A percentile compares a stretch with the other conserved stretches of the same genome.
phyloP scores from a whole-genome alignment of 2,113 vertebrate species.

The Hiodon alosoides region DNA sequence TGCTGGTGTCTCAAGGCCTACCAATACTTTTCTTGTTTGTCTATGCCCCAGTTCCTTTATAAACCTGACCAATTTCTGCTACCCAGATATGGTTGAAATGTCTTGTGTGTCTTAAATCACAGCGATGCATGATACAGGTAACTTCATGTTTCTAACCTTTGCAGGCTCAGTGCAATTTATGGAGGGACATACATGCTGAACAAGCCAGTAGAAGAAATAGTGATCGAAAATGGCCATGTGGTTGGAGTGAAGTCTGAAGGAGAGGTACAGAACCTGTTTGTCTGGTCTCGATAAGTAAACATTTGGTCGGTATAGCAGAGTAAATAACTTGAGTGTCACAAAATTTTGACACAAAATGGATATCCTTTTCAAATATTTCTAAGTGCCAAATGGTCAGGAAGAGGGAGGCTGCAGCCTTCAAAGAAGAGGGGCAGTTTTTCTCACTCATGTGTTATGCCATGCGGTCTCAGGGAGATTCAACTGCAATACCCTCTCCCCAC shows the following conservation, averaged over 20 bases:
- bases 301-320: too few species aligned
- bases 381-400: too few species aligned
- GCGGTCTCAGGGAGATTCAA: too few species aligned
- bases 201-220: slow-evolving; percentile 84
- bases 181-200: slow-evolving; percentile 91
- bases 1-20: too few species aligned
- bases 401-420: too few species aligned
- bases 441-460: too few species aligned
- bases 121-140: background rate
- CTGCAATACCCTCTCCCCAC: background rate
- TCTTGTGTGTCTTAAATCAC: background rate
- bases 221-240: slow-evolving; percentile 79
- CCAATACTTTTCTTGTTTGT: too few species aligned
- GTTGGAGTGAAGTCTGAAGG: slow-evolving; percentile 84
- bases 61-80: background rate
- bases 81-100: background rate
- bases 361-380: too few species aligned
- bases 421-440: too few species aligned
- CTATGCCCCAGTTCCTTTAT: too few species aligned
- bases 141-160: background rate
- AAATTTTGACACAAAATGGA: too few species aligned
- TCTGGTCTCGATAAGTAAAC: background rate
- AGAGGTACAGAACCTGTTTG: slow-evolving; percentile 60
- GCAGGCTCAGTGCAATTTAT: slow-evolving; percentile 83
- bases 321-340: too few species aligned